A percentile compares a stretch with the other conserved stretches of the same genome.
phyloP scores from a whole-genome alignment of 2,113 vertebrate genomes.

The Microcebus ravelobensis region DNA sequence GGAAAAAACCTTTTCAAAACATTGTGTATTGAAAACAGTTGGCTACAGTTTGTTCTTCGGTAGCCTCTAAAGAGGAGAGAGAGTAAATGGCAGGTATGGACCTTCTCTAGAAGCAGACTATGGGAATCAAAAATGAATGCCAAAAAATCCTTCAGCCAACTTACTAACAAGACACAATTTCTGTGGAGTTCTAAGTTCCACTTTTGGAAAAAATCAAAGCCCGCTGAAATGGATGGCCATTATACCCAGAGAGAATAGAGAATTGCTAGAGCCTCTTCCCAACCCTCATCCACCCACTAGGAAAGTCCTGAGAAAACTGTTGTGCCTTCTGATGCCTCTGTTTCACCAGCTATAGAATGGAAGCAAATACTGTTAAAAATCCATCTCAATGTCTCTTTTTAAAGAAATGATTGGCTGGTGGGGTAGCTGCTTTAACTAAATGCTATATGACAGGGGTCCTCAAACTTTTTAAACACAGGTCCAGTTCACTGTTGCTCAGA shows the following conservation, averaged over 20 bases:
- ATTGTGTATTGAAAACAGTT: background rate
- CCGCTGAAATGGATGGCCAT: too few relatives aligned
- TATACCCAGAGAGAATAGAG: background rate
- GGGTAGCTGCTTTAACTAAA: background rate
- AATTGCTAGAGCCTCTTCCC: background rate
- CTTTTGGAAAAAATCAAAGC: background rate
- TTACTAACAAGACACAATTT: background rate
- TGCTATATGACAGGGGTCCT: background rate
- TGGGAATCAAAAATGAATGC: background rate
- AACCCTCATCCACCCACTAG: rapidly evolving
- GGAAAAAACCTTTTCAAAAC: conserved; percentile 6
- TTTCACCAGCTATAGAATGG: background rate
- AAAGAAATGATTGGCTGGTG: background rate
- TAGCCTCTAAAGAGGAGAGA: too few relatives aligned
- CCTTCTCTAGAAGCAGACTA: background rate
- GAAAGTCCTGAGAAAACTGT: too few relatives aligned
- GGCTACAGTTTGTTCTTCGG: background rate
- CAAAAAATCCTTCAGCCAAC: background rate
- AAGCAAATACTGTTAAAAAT: background rate
- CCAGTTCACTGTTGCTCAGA: too few relatives aligned
- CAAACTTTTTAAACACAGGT: too few relatives aligned
- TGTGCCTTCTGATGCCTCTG: background rate
- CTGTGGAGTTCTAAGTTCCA: background rate
- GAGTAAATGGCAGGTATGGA: background rate
- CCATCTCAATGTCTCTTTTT: background rate